These are phyloP conservation scores for Jordanella pulchra DNA, from an alignment of 2,797 vertebrate species.

Conservation along the genomic window DNA sequence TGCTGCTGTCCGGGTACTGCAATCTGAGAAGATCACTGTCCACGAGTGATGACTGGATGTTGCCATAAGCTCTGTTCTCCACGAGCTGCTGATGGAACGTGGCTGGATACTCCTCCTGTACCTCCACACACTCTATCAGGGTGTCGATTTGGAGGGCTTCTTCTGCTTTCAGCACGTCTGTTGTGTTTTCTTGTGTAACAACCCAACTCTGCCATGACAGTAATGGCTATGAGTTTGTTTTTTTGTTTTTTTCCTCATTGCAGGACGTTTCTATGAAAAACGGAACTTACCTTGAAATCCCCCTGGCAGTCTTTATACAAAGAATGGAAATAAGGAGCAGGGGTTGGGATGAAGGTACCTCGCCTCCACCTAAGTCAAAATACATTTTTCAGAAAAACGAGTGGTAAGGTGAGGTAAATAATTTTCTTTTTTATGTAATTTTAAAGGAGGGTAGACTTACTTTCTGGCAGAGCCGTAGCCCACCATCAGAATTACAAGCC, in stretches of 20 bases:
- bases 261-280: not conserved
- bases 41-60: constrained; percentile 3
- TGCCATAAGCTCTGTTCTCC: constrained; percentile 30
- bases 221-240: not conserved
- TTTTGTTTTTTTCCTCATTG: not conserved
- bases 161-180: constrained; percentile 55
- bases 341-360: constrained; percentile 66
- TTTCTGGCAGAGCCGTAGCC: constrained; percentile 46
- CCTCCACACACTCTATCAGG: constrained; percentile 38
- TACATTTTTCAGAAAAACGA: not conserved
- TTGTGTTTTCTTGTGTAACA: constrained; percentile 33
- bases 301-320: constrained; percentile 71
- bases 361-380: constrained; percentile 59
- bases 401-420: not conserved
- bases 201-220: constrained; percentile 67
- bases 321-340: constrained; percentile 72
- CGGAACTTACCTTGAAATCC: constrained; percentile 66
- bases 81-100: not conserved
- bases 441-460: constrained; percentile 43
- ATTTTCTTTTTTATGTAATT: not conserved
- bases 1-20: constrained; percentile 31
- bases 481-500: constrained; percentile 31
- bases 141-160: constrained; percentile 65
- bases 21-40: constrained; percentile 14
- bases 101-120: constrained; percentile 2